Base-by-base conservation (phyloP, 1,140 invertebrate genomes). In the Cheumatopsyche charites region DNA sequence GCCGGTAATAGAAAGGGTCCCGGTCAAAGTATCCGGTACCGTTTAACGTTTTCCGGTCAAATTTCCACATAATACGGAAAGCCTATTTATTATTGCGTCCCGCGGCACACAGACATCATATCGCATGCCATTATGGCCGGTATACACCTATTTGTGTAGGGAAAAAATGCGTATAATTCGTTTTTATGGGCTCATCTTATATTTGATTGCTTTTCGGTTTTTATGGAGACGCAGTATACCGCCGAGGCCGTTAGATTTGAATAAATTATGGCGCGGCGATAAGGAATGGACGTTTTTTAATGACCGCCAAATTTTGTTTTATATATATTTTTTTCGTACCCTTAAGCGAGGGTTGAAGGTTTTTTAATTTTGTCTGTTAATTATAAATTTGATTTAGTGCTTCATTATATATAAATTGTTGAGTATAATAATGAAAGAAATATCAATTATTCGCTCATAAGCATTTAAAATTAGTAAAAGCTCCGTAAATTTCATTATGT, bases 191-290 rank as follows among this genome's bases (percentile, higher is more conserved):
- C 19, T 52, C 47, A 52, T 52, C 19, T 52, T 19, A 52, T 52
- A 52, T 52, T 52, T 52, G 47, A 52, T 52, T 52, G 47, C 47
- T 52, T 17, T 52, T 52, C n/a, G n/a, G 47, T 52, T 52, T 52
- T 52, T 52, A 52, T 52, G 15, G 47, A 52, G n/a, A 52, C 47
- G 29, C 29, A 36, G 29, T 36, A 36, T 36, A 36, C 29, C 29
- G 9, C 29, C 29, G 29, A 36, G 29, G 29, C 29, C 29, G 29
- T 36, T 36, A 36, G 29, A 36, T 36, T 52, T 17, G 47, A 52
- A 52, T 52, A 52, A 17, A 52, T 52, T 52, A 36, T 36, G 29
- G 29, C 3, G 29, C 9, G 3, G 29, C 29, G 29, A 36, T 36
- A 36, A 36, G 29, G 9, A 3, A 36, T 36, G 29, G 29, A 36